These are phyloP conservation scores for Philereme transversata DNA, from an alignment of 2,888 invertebrate species.

Conservation along the genomic window DNA sequence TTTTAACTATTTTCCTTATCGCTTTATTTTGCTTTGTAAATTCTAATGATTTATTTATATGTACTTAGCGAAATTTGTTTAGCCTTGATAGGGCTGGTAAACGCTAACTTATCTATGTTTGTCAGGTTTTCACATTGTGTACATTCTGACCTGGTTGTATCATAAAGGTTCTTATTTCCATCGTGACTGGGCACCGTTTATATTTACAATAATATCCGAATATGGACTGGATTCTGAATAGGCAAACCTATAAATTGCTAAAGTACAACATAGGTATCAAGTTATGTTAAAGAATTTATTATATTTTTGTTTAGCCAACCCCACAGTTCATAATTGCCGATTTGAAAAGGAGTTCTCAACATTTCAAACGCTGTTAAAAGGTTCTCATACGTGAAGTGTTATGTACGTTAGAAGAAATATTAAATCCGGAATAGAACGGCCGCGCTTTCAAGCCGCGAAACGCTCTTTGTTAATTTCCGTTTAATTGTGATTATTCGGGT, in stretches of 20 bases:
- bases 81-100: too few relatives aligned
- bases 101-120: background rate
- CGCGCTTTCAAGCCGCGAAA: slow-evolving; percentile 4
- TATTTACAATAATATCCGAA: background rate
- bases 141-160: background rate
- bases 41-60: too few relatives aligned
- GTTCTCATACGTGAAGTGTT: background rate
- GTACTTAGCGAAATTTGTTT: too few relatives aligned
- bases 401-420: background rate
- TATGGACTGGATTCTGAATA: background rate
- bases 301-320: too few relatives aligned
- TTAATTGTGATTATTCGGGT: slow-evolving; percentile 39
- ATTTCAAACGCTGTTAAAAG: too few relatives aligned
- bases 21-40: too few relatives aligned
- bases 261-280: too few relatives aligned
- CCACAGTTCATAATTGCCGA: too few relatives aligned
- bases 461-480: slow-evolving; percentile 32
- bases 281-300: too few relatives aligned
- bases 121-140: background rate
- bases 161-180: background rate
- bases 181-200: background rate
- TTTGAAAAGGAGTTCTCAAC: too few relatives aligned
- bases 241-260: too few relatives aligned
- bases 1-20: too few relatives aligned
- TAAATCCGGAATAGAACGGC: background rate